Base-by-base conservation (phyloP, 2,797 vertebrate genomes). In the Dipus sagitta region DNA sequence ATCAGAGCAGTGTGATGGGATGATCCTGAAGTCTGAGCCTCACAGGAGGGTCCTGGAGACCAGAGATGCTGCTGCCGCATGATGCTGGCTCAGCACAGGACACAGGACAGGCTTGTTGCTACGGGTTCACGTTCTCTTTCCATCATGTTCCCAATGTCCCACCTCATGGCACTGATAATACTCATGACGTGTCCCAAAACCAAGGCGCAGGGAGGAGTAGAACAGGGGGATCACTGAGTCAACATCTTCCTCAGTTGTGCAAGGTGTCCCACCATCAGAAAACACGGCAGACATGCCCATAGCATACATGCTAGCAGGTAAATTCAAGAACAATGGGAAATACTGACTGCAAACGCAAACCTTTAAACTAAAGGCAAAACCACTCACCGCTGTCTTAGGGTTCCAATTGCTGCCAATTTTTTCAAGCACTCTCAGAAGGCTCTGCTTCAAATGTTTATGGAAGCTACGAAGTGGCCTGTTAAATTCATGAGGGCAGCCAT, bases 401-500 rank as follows among this genome's bases (percentile, higher is more conserved):
- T 24, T 76, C 71, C 86, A 64, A 96, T 93, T 30, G 24, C 58
- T 4, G n/a, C 92, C 75, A 13, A 86, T 96, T 85, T 80, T 91
- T 86, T 93, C 92, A 92, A 88, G 67, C 17, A 1, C 75, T 91
- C 52, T 93, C 74, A 2, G 65, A 94, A 38, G 72, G 30, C 20
- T 83, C 54, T 2, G 71, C 86, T 74, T 96, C 86, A 96, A 95
- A 95, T 90, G 93, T 76, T 93, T 92, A 42, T 60, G 65, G 84
- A 32, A 88, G 75, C 60, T 54, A 3, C 21, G 90, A 94, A 93
- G 76, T 1, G 83, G 87, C 71, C 91, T 86, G 26, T 30, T 54
- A 32, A 64, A 93, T 4, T 84, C 74, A 94, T 74, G 92, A 8
- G 0, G 1, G 75, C 21, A 34, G 86, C 0, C 70, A 75, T 79